Evolutionary conservation across 2,113 vertebrate genomes (phyloP), one percentile per base, ranked within the genome.

Genomic region (Balaeniceps rex): DNA sequence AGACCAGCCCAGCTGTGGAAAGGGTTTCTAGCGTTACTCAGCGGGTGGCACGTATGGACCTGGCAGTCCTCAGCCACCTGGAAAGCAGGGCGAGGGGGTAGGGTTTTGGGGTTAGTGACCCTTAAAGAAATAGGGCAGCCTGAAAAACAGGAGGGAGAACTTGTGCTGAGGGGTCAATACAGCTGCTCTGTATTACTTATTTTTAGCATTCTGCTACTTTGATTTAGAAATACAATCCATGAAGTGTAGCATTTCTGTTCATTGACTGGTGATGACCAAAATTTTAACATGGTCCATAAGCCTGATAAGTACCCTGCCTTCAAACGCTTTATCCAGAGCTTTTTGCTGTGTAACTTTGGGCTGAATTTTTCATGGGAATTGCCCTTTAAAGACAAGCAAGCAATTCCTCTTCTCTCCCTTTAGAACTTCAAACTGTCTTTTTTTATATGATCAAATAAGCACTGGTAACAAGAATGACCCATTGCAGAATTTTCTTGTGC

Each of bases 11-110:
- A 52, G 7, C 3, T 34, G 11, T 13, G 10, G 40, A 71, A 72
- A 69, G 12, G 1, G 6, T 68, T 25, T 51, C 4, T 51, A 13
- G 8, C 15, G 14, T 52, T 42, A 34, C 5, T 64, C 28, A 28
- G 24, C 5, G 61, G 14, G 13, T 69, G 4, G 4, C 17, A 25
- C 2, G 4, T 23, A 19, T 3, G 8, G 21, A 38, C 10, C 11
- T 22, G 17, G 9, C 6, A 58, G 19, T 33, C 19, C 19, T 26
- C 10, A 70, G 10, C 10, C 24, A 65, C 5, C 12, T 28, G 42
- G 36, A 42, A 80, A 66, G 6, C 18, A 23, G 3, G 4, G 8
- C 0, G 0, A 46, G 11, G 8, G 3, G 0, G 1, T 5, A 47
- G 10, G 31, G 11, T 19, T 22, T 19, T 24, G 15, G 12, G 7